Conservation (phyloP, 2,888 invertebrate genomes). For the Notodonta ziczac region DNA sequence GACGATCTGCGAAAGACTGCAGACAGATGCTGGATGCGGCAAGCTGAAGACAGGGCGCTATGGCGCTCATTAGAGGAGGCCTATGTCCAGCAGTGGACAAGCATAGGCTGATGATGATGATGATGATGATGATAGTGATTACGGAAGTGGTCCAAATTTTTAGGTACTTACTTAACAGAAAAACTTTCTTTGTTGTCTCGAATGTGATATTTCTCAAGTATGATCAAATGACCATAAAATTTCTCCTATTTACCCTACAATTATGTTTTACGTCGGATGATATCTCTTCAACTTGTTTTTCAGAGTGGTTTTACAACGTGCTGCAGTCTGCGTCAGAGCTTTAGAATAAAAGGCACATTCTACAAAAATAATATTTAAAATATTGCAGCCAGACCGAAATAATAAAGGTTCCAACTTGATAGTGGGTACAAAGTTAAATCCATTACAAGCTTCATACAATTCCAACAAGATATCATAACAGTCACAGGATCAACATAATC, state of each 20-base stretch:
- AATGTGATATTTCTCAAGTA: neutral
- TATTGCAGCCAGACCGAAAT: neutral
- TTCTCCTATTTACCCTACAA: neutral
- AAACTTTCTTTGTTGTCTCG: too few species aligned
- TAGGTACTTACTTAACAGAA: too few species aligned
- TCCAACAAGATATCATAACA: neutral
- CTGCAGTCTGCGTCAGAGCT: conserved; percentile 1
- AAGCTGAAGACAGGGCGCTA: too few species aligned
- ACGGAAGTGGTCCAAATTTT: too few species aligned
- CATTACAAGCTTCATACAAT: neutral
- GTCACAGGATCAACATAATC: neutral
- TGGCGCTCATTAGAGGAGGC: too few species aligned
- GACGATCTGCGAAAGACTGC: too few species aligned
- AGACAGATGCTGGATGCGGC: too few species aligned
- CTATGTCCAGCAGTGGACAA: too few species aligned
- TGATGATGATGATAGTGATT: too few species aligned
- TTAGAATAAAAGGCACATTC: conserved; percentile 2
- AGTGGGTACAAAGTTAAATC: neutral
- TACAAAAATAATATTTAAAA: neutral
- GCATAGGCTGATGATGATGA: too few species aligned
- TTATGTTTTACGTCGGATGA: neutral
- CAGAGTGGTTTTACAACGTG: neutral
- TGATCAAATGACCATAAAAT: neutral
- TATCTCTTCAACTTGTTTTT: neutral
- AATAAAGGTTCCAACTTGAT: neutral